A percentile compares a stretch with the other conserved stretches of the same genome.
Conservation (phyloP, 1,140 invertebrate species). For the Drosophila baimaii region DNA sequence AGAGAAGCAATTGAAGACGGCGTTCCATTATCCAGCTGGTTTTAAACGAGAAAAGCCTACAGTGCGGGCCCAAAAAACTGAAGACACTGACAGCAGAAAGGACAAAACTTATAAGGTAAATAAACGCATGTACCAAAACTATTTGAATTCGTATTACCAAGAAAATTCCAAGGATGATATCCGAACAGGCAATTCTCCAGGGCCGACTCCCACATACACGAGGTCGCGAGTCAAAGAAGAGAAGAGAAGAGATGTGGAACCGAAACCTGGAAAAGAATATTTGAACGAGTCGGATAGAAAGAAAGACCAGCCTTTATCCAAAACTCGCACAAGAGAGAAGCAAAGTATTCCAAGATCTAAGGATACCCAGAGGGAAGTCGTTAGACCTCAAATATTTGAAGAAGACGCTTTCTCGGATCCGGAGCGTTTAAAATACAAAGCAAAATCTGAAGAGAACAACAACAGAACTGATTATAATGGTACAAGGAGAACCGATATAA, state of each 20-base stretch:
- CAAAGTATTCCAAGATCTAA: background rate
- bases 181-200: background rate
- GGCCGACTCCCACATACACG: constrained; percentile 13
- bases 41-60: background rate
- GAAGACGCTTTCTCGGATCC: no score
- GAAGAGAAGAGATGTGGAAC: background rate
- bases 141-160: constrained; percentile 6
- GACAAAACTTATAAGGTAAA: background rate
- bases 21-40: background rate
- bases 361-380: background rate
- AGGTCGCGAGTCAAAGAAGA: background rate
- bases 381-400: background rate
- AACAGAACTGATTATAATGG: background rate
- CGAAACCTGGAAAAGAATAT: background rate
- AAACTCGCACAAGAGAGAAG: background rate
- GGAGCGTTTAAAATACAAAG: no score
- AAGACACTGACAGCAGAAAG: background rate
- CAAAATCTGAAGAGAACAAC: no score
- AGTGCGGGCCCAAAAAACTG: background rate
- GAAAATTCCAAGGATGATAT: background rate
- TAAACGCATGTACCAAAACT: background rate
- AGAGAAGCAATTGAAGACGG: background rate
- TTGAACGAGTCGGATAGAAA: background rate
- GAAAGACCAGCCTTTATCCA: background rate
- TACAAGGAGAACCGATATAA: background rate